Base-by-base conservation (phyloP, 1,140 invertebrate genomes). In the Asbolus verrucosus region DNA sequence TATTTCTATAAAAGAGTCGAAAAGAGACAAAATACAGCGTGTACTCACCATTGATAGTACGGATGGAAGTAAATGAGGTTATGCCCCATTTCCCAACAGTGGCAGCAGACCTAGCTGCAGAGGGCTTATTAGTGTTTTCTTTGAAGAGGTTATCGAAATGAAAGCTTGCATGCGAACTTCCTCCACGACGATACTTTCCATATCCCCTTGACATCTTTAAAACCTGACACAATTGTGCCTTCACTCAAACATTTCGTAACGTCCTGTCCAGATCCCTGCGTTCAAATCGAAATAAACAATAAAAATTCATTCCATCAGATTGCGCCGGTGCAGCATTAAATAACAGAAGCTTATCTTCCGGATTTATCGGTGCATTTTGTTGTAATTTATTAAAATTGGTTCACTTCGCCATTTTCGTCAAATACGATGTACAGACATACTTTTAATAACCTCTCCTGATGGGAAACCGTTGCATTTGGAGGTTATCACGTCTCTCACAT, bases 1-100 rank as follows among this genome's bases (percentile, higher is more conserved):
- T n/a, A n/a, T n/a, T n/a, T n/a, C n/a, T n/a, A n/a, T n/a, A n/a
- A n/a, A n/a, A 38, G 4, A 38, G 2, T 38, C 33, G n/a, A 38
- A 27, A 36, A 14, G 59, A 33, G 24, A 9, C 15, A 43, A 43
- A 43, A 6, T 4, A n/a, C n/a, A n/a, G n/a, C n/a, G n/a, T 5
- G 14, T 9, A 31, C 33, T 65, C 30, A 88, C 90, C 89, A 83
- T 91, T 91, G 65, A 88, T 85, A 77, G 91, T 94, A 76, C 94
- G 85, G 65, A 94, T 91, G 1, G 94, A 95, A 30, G 94, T 96
- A 82, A 95, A 96, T 39, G 93, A 94, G 71, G 94, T 95, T 80
- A 94, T 93, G 73, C 94, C 94, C 94, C 94, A 97, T 85, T 94
- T 94, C 74, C 94, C 94, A 69, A 96, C 90, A 30, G 92, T 94